Percentiles rank a stretch among this genome's conserved stretches.
These are phyloP conservation scores for Carollia perspicillata DNA, from an alignment of 2,113 vertebrate species.

Conservation along the genomic window DNA sequence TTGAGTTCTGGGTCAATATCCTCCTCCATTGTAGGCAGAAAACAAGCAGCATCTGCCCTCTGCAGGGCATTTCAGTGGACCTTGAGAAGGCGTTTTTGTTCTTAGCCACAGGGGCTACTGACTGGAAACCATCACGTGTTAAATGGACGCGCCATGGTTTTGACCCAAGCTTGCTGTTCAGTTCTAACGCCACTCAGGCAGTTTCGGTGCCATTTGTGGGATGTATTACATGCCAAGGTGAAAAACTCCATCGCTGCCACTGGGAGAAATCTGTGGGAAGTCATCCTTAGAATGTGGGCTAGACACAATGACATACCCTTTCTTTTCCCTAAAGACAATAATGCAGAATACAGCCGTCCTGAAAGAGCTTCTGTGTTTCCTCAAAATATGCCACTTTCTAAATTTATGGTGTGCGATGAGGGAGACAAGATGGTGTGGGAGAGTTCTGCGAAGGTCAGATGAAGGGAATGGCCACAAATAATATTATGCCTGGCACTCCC, in stretches of 20 bases:
- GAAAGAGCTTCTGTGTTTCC: constrained; percentile 25
- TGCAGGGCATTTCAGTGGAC: constrained; percentile 83
- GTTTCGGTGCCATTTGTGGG: background rate
- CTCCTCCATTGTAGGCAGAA: constrained; percentile 70
- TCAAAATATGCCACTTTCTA: background rate
- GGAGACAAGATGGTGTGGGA: background rate
- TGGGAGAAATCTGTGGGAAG: background rate
- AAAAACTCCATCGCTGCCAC: background rate
- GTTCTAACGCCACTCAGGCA: background rate
- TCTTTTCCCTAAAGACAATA: constrained; percentile 29
- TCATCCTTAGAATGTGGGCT: background rate
- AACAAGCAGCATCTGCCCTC: constrained; percentile 86
- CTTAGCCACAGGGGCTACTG: constrained; percentile 49
- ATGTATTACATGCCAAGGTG: background rate
- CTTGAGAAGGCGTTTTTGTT: constrained; percentile 60
- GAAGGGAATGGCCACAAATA: constrained; percentile 37
- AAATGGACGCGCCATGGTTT: constrained; percentile 13
- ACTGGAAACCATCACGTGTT: constrained; percentile 40
- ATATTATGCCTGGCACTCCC: constrained; percentile 32
- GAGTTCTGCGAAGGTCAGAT: constrained; percentile 50
- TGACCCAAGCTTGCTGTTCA: background rate
- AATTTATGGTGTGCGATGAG: background rate
- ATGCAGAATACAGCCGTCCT: background rate
- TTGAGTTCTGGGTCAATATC: constrained; percentile 83
- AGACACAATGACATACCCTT: constrained; percentile 18